Percentiles rank a stretch among this genome's conserved stretches.
phyloP scores from a whole-genome alignment of 2,797 vertebrate genomes.

The Diplodus sargus region DNA sequence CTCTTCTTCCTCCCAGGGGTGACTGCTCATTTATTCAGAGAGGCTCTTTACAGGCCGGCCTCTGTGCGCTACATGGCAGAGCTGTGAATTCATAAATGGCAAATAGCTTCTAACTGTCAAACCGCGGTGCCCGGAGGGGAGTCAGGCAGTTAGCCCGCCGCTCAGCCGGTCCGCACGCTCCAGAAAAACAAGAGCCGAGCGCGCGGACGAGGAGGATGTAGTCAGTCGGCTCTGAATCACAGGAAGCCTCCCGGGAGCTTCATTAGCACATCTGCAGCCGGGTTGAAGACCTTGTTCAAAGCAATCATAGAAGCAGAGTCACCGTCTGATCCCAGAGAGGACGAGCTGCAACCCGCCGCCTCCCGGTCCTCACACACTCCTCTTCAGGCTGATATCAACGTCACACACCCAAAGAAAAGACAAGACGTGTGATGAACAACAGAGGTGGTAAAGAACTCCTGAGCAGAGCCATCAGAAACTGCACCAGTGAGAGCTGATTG shows the following conservation, averaged over 20 bases:
- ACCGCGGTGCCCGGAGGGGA: constrained; percentile 23
- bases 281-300: constrained; percentile 52
- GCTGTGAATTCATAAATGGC: constrained; percentile 58
- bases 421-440: not conserved
- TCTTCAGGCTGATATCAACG: not conserved
- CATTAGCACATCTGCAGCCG: constrained; percentile 41
- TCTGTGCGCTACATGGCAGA: constrained; percentile 19
- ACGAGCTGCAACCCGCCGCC: constrained; percentile 3
- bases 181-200: constrained; percentile 20
- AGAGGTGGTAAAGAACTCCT: too few species aligned
- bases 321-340: constrained; percentile 12
- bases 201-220: constrained; percentile 11
- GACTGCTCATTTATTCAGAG: constrained; percentile 56
- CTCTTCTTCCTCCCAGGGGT: constrained; percentile 20
- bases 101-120: constrained; percentile 53
- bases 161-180: constrained; percentile 13
- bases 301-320: constrained; percentile 10
- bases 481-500: too few species aligned
- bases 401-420: not conserved
- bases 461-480: too few species aligned
- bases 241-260: constrained; percentile 31
- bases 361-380: not conserved
- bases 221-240: constrained; percentile 23
- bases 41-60: constrained; percentile 34
- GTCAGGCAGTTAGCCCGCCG: constrained; percentile 32